A percentile compares a stretch with the other conserved stretches of the same genome.
These are phyloP conservation scores for Drosophila lacicola DNA, from an alignment of 2,888 invertebrate species.

Conservation along the genomic window DNA sequence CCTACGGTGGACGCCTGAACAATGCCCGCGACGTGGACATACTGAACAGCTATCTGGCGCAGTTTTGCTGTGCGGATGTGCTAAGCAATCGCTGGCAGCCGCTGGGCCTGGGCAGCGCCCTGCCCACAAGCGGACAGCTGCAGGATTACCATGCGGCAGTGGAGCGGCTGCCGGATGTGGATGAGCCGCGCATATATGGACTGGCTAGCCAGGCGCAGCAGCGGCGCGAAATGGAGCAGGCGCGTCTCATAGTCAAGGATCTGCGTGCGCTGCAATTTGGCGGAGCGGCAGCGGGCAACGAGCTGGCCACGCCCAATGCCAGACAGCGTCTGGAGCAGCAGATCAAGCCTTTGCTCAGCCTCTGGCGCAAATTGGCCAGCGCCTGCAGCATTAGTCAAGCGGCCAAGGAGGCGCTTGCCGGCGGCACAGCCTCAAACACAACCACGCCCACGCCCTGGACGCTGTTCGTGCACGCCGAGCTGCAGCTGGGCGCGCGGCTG, in stretches of 20 bases:
- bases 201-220: conserved; percentile 83
- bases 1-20: conserved; percentile 95
- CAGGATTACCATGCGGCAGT: conserved; percentile 83
- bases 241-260: conserved; percentile 78
- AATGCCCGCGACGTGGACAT: conserved; percentile 88
- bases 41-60: conserved; percentile 84
- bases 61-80: conserved; percentile 87
- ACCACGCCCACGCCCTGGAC: conserved; percentile 75
- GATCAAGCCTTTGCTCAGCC: conserved; percentile 89
- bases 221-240: conserved; percentile 81
- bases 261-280: conserved; percentile 76
- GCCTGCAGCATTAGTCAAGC: conserved; percentile 75
- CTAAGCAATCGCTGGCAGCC: conserved; percentile 88
- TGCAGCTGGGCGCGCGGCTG: conserved; percentile 77
- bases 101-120: conserved; percentile 84
- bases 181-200: conserved; percentile 82
- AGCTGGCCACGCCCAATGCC: conserved; percentile 15
- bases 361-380: conserved; percentile 93
- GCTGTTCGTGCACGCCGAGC: conserved; percentile 81
- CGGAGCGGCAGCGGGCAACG: conserved; percentile 23
- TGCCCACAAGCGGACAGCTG: conserved; percentile 82
- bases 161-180: conserved; percentile 82
- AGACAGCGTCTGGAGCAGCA: conserved; percentile 86
- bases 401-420: conserved; percentile 49
- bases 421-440: conserved; percentile 14